These are phyloP conservation scores for Stegastes partitus DNA, from an alignment of 2,113 vertebrate genomes.

Conservation along the genomic window DNA sequence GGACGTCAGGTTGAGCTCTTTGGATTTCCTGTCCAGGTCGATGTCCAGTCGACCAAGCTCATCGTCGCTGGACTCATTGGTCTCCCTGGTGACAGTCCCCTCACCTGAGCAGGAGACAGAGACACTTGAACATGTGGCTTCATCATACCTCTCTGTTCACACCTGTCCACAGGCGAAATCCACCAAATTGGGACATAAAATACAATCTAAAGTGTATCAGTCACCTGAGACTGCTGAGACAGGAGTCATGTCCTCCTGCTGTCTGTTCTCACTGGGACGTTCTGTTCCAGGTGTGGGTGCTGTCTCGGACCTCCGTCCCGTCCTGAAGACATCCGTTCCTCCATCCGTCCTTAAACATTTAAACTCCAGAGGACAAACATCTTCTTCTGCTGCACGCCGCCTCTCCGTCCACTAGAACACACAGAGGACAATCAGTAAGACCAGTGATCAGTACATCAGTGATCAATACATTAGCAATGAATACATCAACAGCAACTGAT, in stretches of 20 bases:
- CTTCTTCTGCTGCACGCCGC: slow-evolving; percentile 5
- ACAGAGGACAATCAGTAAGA: not conserved
- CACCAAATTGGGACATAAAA: not conserved
- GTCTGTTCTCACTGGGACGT: not conserved
- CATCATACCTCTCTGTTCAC: not conserved
- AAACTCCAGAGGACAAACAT: slow-evolving; percentile 23
- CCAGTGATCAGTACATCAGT: not conserved
- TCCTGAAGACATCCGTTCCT: not conserved
- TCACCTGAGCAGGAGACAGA: slow-evolving; percentile 17
- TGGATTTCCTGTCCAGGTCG: slow-evolving; percentile 91
- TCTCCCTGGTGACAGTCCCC: slow-evolving; percentile 5
- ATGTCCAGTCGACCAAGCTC: slow-evolving; percentile 90
- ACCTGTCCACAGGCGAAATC: not conserved
- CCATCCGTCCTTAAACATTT: slow-evolving; percentile 18
- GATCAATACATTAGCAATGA: not conserved
- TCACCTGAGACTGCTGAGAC: slow-evolving; percentile 20
- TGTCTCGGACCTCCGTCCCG: not conserved
- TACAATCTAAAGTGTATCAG: no score
- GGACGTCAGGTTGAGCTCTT: slow-evolving; percentile 91
- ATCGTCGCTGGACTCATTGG: slow-evolving; percentile 85
- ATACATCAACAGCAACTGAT: not conserved
- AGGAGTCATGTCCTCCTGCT: slow-evolving; percentile 15
- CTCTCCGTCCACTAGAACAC: not conserved
- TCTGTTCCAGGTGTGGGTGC: not conserved
- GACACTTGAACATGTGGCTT: not conserved